Base-by-base conservation (phyloP, 2,797 vertebrate genomes). In the Sebastes goodei region DNA sequence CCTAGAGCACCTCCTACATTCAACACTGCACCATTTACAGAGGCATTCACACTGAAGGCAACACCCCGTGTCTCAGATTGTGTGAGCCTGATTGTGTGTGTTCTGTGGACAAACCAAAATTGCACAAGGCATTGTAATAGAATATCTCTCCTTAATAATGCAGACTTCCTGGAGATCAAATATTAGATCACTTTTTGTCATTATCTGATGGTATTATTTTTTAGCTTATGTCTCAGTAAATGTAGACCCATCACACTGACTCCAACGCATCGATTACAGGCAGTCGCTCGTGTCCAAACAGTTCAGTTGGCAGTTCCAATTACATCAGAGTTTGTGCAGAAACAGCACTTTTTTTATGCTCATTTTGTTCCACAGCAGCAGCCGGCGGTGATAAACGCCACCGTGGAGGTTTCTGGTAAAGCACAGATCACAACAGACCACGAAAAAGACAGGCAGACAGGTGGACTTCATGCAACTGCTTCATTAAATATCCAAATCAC, bases 321-420 rank as follows among this genome's bases (percentile, higher is more conserved):
- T 84, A 83, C 57, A 74, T 78, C 75, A 62, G 64, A 70, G 29
- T 74, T 84, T 88, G 69, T 86, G 81, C 82, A 90, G 68, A 60
- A 84, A 69, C 64, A 27, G 81, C 84, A 89, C 38, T 60, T 89
- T 79, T 89, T 71, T 29, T 29, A 6, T 6, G 5, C 33, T 81
- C 79, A 7, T 8, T 87, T 71, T 53, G 55, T 63, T 82, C 74
- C 35, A 27, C 20, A 33, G 86, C 76, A 74, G 57, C 68, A 61
- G 76, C 73, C 84, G 59, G 69, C 27, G 15, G 30, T 21, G 57
- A 20, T 83, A 85, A 79, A 78, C 4, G 11, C 69, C 8, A 32
- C 60, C 2, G 64, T 30, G 81, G 61, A 80, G 65, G 25, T n/a
- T 59, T 83, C 17, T 81, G 66, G 80, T 63, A 59, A 64, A 78